Evolutionary conservation across 2,113 vertebrate species (phyloP), one percentile per base, ranked within the genome.

Genomic region (Osmerus eperlanus): DNA sequence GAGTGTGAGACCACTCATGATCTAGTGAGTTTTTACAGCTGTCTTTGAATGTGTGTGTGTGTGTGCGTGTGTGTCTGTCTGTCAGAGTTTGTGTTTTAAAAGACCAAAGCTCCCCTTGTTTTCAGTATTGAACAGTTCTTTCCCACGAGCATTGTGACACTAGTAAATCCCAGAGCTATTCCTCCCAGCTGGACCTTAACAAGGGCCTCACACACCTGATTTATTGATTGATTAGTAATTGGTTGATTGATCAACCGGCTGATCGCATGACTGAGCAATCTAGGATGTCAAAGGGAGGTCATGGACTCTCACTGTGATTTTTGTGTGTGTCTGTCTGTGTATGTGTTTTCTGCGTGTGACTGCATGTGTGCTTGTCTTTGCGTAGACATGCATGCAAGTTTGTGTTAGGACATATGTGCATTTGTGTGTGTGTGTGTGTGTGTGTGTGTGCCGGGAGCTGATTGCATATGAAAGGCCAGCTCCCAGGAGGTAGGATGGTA

Each of bases 391-490:
- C 41, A 60, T 66, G 76, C n/a, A 41, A 55, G 41, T 66, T 54
- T 56, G 58, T 59, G 80, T 83, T 23, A 23, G 23, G 23, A 23
- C 23, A 2, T 23, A 65, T 70, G 55, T 79, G 68, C 59, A 3
- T 78, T 53, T 53, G 70, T 66, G 71, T 65, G 29, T 59, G 52
- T 67, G 53, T 74, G 29, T 59, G 52, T 56, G 19, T 66, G 61
- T 71, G 70, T 74, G 53, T 69, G 67, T 78, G 68, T 67, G 53
- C 70, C 65, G 69, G 82, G 58, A 67, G 78, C 65, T 70, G 75
- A 58, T 84, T 86, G 76, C 88, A 86, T 86, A 75, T 84, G 86
- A 90, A 91, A 91, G 36, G 78, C 21, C 4, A 2, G 54, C 80
- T 36, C 18, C 28, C 80, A 36, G 67, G 82, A 77, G 72, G 83